phyloP scores from a whole-genome alignment of 2,113 vertebrate genomes.

The Eudyptes chrysolophus region DNA sequence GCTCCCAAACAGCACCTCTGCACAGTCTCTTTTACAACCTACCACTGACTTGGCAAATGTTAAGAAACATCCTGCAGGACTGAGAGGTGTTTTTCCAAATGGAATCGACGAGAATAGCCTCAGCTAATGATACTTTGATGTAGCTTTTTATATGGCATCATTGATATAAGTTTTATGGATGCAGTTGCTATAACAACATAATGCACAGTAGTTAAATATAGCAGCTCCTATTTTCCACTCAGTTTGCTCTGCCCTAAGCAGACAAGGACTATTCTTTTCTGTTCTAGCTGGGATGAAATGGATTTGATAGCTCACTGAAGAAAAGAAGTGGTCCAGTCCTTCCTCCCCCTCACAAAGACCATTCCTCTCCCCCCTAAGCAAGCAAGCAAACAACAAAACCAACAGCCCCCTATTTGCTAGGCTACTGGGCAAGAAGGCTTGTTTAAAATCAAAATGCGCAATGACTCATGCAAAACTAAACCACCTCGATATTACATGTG shows the following conservation, averaged over 20 bases:
- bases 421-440: background rate
- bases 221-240: conserved; percentile 41
- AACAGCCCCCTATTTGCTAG: background rate
- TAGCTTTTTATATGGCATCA: conserved; percentile 58
- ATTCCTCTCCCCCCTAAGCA: background rate
- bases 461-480: conserved; percentile 24
- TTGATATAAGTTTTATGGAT: conserved; percentile 66
- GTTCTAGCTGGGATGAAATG: conserved; percentile 23
- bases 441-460: conserved; percentile 9
- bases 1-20: background rate
- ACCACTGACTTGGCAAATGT: background rate
- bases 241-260: conserved; percentile 33
- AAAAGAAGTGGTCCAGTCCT: background rate
- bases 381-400: background rate
- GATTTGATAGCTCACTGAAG: conserved; percentile 1
- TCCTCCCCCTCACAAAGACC: background rate
- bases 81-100: conserved; percentile 43
- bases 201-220: conserved; percentile 67
- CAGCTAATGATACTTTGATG: conserved; percentile 53
- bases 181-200: conserved; percentile 72
- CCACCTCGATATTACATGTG: background rate
- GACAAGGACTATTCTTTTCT: conserved; percentile 16
- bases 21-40: conserved; percentile 1
- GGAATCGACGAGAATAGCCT: conserved; percentile 10
- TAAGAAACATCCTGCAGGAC: conserved; percentile 29